Percentiles rank a stretch among this genome's conserved stretches.
These are phyloP conservation scores for Plutomurus gul DNA, from an alignment of 1,140 invertebrate species.

Conservation along the genomic window DNA sequence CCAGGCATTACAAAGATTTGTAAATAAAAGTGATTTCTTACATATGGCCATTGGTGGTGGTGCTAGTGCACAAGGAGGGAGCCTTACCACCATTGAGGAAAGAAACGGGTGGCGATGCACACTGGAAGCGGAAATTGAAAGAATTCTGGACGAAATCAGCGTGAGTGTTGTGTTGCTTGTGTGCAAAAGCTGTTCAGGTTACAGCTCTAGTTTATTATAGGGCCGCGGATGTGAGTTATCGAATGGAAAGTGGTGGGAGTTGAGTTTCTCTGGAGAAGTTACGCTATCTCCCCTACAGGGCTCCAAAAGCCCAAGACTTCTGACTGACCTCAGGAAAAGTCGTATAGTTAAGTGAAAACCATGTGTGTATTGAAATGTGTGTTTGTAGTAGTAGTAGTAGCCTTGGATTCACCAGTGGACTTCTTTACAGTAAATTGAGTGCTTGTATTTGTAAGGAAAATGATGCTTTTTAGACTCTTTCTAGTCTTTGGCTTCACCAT, in stretches of 20 bases:
- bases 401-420: no score
- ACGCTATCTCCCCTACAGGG: neutral
- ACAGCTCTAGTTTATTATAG: neutral
- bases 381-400: neutral
- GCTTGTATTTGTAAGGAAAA: no score
- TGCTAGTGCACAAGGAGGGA: neutral
- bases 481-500: no score
- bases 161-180: neutral
- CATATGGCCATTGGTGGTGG: neutral
- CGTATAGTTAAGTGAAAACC: neutral
- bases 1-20: no score
- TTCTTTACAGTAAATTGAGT: no score
- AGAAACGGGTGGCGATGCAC: neutral
- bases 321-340: neutral
- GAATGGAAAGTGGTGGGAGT: constrained; percentile 10
- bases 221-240: neutral
- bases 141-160: neutral
- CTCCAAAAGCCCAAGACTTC: neutral
- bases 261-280: neutral
- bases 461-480: no score
- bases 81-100: no score
- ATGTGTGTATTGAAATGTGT: neutral
- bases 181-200: neutral
- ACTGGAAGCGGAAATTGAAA: neutral
- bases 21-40: no score